Evolutionary conservation across 2,113 vertebrate genomes (phyloP).

Genomic region (Tetrao urogallus): DNA sequence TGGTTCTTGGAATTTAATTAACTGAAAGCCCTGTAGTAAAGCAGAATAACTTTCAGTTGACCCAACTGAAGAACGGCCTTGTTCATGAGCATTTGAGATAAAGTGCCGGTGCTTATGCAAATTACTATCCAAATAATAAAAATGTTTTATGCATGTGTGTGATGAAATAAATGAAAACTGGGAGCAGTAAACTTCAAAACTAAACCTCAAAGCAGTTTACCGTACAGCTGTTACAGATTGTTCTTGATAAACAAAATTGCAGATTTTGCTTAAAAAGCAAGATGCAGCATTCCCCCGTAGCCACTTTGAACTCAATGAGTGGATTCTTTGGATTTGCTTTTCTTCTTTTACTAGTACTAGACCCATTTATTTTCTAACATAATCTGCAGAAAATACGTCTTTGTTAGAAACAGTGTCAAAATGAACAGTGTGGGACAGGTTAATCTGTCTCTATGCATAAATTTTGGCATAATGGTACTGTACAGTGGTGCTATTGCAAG

Average conservation of each 20-base stretch:
- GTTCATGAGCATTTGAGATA: slow-evolving; percentile 30
- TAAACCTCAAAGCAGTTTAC: slow-evolving; percentile 15
- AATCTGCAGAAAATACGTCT: background rate
- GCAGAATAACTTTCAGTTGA: slow-evolving; percentile 45
- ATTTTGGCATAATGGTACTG: background rate
- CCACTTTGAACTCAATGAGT: background rate
- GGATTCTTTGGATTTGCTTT: accelerated
- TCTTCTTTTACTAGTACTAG: background rate
- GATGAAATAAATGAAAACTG: slow-evolving; percentile 8
- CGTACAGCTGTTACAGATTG: background rate
- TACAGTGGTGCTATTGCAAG: background rate
- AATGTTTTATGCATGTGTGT: slow-evolving; percentile 35
- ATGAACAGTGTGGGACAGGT: background rate
- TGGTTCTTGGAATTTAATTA: slow-evolving; percentile 36
- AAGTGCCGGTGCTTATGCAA: slow-evolving; percentile 9
- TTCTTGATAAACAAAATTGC: background rate
- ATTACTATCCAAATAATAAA: slow-evolving; percentile 40
- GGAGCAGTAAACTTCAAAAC: slow-evolving; percentile 21
- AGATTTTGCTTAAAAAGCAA: background rate
- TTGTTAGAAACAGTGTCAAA: background rate
- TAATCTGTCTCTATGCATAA: background rate
- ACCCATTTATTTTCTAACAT: background rate
- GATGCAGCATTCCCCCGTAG: background rate
- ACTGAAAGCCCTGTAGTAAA: slow-evolving; percentile 21
- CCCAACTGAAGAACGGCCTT: background rate